Evolutionary conservation across 2,113 vertebrate genomes (phyloP).

Genomic region (Epinephelus moara): DNA sequence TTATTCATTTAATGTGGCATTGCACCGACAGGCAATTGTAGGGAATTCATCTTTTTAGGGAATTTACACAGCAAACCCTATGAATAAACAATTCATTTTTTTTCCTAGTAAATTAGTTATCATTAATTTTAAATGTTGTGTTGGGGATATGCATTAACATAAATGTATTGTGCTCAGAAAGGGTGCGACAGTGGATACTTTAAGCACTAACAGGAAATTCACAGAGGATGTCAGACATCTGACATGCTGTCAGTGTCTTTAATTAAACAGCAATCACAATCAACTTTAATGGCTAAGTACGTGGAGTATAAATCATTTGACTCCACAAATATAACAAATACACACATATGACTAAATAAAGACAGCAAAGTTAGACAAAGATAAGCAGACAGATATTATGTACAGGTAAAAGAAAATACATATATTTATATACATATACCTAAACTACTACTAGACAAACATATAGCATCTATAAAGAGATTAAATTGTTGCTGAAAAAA

Average conservation of each 20-base stretch:
- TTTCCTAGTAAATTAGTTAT: conserved; percentile 80
- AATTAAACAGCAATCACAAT: conserved; percentile 16
- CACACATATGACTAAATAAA: neutral
- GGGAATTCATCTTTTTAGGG: conserved; percentile 82
- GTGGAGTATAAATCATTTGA: neutral
- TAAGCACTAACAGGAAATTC: conserved; percentile 37
- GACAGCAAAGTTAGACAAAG: neutral
- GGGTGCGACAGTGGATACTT: conserved; percentile 54
- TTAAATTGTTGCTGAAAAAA: neutral
- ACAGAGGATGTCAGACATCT: conserved; percentile 22
- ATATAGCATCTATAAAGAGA: neutral
- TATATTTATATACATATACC: neutral
- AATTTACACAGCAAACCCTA: conserved; percentile 79
- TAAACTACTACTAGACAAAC: neutral
- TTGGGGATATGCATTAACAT: conserved; percentile 70
- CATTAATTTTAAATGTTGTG: conserved; percentile 84
- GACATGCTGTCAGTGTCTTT: conserved; percentile 8
- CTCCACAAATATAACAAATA: neutral
- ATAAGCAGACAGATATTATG: neutral
- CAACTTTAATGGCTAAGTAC: neutral
- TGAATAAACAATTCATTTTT: conserved; percentile 83
- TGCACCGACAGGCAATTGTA: conserved; percentile 77
- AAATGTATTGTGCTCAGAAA: conserved; percentile 48
- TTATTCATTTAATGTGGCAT: conserved; percentile 82
- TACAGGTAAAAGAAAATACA: neutral